phyloP scores from a whole-genome alignment of 2,888 invertebrate genomes.

The Epirrhoe alternata region DNA sequence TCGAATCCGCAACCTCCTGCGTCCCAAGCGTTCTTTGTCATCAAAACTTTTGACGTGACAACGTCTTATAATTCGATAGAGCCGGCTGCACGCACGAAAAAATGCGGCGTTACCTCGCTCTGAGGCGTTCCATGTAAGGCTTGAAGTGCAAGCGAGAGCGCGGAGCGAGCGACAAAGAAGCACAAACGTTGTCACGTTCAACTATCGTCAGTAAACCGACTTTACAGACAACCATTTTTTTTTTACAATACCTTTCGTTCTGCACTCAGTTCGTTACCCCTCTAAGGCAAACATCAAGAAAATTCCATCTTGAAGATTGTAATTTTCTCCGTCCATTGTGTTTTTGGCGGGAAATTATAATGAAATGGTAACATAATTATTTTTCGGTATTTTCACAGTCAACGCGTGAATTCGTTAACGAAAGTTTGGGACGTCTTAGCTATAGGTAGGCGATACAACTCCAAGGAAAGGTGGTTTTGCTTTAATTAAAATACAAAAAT shows the following conservation, averaged over 20 bases:
- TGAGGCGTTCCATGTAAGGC: no score
- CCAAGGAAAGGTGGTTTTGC: constrained; percentile 12
- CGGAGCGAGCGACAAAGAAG: no score
- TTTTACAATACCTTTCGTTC: not conserved
- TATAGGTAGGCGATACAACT: not conserved
- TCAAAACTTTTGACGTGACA: no score
- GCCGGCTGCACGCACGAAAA: no score
- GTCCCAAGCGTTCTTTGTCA: no score
- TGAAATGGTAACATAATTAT: constrained; percentile 40
- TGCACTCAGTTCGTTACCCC: not conserved
- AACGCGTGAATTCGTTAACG: constrained; percentile 31
- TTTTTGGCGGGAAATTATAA: constrained; percentile 36
- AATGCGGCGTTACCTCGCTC: no score
- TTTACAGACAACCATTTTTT: no score
- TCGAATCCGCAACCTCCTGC: no score
- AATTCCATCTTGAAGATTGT: constrained; percentile 38
- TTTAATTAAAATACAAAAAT: constrained; percentile 16
- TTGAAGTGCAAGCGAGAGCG: no score
- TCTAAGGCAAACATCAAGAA: constrained; percentile 18
- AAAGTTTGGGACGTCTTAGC: constrained; percentile 15
- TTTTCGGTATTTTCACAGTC: constrained; percentile 34
- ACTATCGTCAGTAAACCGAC: no score
- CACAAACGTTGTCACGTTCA: no score
- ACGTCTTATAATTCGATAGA: no score
- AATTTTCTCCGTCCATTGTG: constrained; percentile 40